Evolutionary conservation across 2,113 vertebrate species (phyloP).

Genomic region (Oreotrochilus melanogaster): DNA sequence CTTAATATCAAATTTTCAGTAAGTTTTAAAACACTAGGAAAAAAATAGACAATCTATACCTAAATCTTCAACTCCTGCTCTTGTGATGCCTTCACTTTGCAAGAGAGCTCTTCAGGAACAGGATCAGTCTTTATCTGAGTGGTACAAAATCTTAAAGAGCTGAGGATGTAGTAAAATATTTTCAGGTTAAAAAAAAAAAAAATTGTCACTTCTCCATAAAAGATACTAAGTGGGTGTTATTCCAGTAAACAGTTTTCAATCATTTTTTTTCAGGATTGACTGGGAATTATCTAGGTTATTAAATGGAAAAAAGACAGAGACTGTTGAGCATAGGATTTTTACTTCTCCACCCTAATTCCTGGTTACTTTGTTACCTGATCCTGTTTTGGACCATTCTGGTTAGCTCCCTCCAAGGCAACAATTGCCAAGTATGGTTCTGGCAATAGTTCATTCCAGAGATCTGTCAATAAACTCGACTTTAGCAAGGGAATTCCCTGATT

Average conservation of each 20-base stretch:
- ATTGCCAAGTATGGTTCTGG: background rate
- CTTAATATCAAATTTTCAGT: background rate
- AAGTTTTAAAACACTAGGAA: background rate
- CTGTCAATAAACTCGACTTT: background rate
- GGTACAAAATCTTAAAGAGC: background rate
- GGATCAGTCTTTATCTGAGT: background rate
- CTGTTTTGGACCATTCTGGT: background rate
- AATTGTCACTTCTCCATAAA: background rate
- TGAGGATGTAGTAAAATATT: background rate
- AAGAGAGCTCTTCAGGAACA: background rate
- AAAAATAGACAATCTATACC: background rate
- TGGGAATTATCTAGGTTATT: background rate
- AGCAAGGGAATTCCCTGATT: constrained; percentile 6
- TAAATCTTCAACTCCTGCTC: background rate
- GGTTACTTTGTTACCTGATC: background rate
- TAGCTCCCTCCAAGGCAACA: background rate
- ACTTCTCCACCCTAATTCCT: background rate
- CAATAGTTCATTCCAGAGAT: background rate
- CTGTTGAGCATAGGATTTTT: background rate
- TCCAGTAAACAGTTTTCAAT: background rate
- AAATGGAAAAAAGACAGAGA: background rate
- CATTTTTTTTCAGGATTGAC: background rate
- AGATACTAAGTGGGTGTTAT: background rate
- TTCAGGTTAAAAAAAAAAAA: background rate
- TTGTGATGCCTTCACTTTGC: background rate